Percentiles rank a stretch among this genome's conserved stretches.
These are phyloP conservation scores for Gorsachius magnificus DNA, from an alignment of 2,797 vertebrate genomes.

Conservation along the genomic window DNA sequence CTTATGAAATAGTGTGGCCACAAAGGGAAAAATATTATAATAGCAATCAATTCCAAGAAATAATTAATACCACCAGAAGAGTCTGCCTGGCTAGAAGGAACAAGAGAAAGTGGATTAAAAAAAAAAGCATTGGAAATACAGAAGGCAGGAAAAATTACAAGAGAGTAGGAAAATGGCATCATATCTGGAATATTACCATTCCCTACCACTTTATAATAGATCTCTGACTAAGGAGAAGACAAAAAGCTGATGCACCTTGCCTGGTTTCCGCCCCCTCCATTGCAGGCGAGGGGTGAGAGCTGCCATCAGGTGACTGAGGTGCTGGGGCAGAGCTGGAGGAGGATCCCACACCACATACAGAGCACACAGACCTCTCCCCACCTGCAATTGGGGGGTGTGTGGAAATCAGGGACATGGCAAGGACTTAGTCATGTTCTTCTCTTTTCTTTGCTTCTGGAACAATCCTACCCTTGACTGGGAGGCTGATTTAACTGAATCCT, in stretches of 20 bases:
- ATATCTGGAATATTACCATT: neutral
- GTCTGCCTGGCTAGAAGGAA: neutral
- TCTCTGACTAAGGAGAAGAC: neutral
- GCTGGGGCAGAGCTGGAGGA: neutral
- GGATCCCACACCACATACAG: neutral
- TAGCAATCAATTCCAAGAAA: conserved; percentile 2
- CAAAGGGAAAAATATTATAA: neutral
- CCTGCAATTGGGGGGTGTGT: neutral
- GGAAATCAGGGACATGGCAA: neutral
- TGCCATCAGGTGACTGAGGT: accelerated
- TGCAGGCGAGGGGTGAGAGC: accelerated
- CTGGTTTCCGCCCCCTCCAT: accelerated
- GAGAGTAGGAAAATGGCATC: neutral
- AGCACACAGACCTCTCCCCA: neutral
- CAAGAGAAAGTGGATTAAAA: neutral
- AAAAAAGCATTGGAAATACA: neutral
- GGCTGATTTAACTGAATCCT: neutral
- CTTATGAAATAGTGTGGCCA: neutral
- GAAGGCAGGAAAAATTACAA: neutral
- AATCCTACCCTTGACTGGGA: neutral
- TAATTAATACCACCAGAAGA: neutral
- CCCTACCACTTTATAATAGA: neutral
- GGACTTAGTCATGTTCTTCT: neutral
- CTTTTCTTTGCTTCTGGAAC: neutral
- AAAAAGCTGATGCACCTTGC: accelerated